These are phyloP conservation scores for Bettongia penicillata DNA, from an alignment of 2,113 vertebrate genomes.

Conservation along the genomic window DNA sequence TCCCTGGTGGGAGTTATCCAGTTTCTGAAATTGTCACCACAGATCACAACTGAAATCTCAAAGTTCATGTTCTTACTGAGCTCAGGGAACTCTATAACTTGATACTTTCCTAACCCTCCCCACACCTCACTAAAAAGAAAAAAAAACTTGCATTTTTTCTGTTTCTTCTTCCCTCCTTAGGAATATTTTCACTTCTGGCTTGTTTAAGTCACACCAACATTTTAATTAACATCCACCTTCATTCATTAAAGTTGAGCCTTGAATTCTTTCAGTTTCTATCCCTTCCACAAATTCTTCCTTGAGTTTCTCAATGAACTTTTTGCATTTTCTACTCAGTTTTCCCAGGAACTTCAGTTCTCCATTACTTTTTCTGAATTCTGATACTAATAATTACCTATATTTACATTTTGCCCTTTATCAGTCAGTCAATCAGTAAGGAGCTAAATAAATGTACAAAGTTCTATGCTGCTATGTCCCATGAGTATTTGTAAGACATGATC, in stretches of 20 bases:
- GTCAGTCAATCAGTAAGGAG: not conserved
- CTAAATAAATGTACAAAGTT: not conserved
- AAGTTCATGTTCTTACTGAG: not conserved
- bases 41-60: not conserved
- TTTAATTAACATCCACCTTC: not conserved
- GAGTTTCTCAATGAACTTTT: not conserved
- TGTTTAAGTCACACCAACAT: conserved; percentile 43
- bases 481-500: not conserved
- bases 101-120: not conserved
- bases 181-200: conserved; percentile 30
- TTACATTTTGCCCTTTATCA: not conserved
- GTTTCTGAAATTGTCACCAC: not conserved
- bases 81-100: not conserved
- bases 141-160: not conserved
- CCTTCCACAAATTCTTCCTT: not conserved
- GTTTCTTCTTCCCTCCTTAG: not conserved
- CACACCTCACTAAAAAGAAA: not conserved
- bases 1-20: not conserved
- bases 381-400: not conserved
- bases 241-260: not conserved
- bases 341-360: not conserved
- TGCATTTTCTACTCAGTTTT: not conserved
- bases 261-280: not conserved
- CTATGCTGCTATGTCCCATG: not conserved
- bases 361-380: not conserved